Evolutionary conservation across 2,888 invertebrate species (phyloP).

Genomic region (Brachynemurus nebulosus): DNA sequence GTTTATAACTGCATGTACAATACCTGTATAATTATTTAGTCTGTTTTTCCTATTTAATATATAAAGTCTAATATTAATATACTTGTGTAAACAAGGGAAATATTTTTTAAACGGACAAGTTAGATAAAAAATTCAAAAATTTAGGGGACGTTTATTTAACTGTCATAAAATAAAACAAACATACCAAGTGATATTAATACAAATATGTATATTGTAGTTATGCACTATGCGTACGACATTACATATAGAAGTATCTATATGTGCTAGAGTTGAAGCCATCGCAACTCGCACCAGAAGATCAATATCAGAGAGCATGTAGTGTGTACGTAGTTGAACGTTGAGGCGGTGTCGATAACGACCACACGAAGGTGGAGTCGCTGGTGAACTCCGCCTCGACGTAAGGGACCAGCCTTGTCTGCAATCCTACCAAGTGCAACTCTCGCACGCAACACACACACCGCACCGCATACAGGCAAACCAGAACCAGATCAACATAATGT

Average conservation of each 20-base stretch:
- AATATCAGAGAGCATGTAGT: background rate
- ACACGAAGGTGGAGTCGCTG: slow-evolving; percentile 1
- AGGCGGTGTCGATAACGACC: background rate
- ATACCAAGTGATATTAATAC: too few relatives aligned
- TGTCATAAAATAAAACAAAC: background rate
- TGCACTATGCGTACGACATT: too few relatives aligned
- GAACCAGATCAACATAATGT: too few relatives aligned
- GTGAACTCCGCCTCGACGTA: background rate
- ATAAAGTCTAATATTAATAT: background rate
- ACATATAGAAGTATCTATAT: background rate
- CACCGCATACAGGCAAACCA: background rate
- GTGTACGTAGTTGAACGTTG: background rate
- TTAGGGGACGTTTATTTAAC: background rate
- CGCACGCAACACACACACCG: background rate
- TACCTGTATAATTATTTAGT: too few relatives aligned
- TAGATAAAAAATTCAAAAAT: background rate
- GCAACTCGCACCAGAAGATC: background rate
- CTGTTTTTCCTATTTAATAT: too few relatives aligned
- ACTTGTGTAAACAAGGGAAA: background rate
- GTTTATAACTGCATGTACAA: too few relatives aligned
- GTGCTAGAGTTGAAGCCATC: background rate
- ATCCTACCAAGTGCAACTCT: background rate
- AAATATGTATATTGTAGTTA: too few relatives aligned
- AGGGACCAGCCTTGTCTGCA: background rate
- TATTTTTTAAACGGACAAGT: background rate